phyloP scores from a whole-genome alignment of 2,113 vertebrate species.

The Theristicus caerulescens region DNA sequence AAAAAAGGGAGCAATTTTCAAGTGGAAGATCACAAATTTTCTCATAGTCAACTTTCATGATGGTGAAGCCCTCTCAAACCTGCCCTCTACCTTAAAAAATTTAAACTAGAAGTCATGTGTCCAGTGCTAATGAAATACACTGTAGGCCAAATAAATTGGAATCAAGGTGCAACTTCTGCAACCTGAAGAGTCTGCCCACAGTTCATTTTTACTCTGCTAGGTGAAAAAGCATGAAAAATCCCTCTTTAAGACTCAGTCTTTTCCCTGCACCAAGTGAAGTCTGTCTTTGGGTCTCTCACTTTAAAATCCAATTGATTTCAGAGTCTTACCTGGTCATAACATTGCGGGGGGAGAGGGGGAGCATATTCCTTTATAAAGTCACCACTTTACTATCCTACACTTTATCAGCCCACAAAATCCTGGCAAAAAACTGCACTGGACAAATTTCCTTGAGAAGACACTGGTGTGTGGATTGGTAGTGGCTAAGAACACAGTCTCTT shows the following conservation, averaged over 20 bases:
- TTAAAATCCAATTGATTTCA: not conserved
- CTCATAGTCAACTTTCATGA: not conserved
- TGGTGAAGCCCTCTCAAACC: not conserved
- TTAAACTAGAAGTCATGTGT: not conserved
- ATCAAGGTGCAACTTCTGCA: not conserved
- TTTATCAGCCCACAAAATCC: not conserved
- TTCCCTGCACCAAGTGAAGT: not conserved
- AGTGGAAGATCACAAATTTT: not conserved
- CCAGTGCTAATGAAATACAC: not conserved
- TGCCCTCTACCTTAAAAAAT: not conserved
- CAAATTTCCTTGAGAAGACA: not conserved
- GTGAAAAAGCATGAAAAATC: not conserved
- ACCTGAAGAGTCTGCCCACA: not conserved
- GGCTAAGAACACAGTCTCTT: not conserved
- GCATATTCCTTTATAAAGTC: not conserved
- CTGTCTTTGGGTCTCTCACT: not conserved
- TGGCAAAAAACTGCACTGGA: not conserved
- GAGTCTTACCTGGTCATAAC: not conserved
- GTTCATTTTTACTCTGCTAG: not conserved
- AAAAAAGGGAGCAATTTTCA: not conserved
- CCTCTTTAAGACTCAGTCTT: not conserved
- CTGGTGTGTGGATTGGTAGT: not conserved
- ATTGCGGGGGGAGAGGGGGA: accelerated
- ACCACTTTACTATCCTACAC: not conserved
- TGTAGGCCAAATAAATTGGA: not conserved